Conservation (phyloP, 2,113 vertebrate genomes). For the Psilopogon haemacephalus region DNA sequence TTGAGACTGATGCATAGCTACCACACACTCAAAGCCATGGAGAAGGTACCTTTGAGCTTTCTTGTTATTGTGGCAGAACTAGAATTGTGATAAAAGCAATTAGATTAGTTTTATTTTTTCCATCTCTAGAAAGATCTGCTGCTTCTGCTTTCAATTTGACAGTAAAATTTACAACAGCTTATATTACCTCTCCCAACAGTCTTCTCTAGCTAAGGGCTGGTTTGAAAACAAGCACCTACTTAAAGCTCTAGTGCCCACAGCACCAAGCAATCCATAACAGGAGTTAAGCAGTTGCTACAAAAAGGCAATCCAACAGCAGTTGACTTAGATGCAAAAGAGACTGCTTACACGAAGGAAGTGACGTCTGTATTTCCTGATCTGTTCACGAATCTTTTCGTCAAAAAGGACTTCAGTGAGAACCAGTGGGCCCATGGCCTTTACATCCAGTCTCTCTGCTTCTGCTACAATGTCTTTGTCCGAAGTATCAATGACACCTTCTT, state of each 20-base stretch:
- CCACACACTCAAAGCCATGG: slow-evolving; percentile 94
- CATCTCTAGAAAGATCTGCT: neutral
- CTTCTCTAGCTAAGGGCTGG: neutral
- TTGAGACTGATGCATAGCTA: slow-evolving; percentile 92
- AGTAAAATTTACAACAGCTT: neutral
- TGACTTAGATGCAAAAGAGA: fast-evolving
- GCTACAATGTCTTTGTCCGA: slow-evolving; percentile 95
- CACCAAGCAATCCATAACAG: neutral
- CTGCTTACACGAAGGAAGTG: slow-evolving; percentile 91
- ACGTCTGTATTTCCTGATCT: slow-evolving; percentile 95
- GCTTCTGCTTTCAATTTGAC: neutral
- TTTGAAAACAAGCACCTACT: neutral
- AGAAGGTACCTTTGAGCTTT: slow-evolving; percentile 96
- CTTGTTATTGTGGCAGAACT: slow-evolving; percentile 99
- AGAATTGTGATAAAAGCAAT: neutral
- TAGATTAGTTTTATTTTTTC: neutral
- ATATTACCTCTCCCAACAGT: neutral
- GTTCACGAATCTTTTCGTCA: slow-evolving; percentile 92
- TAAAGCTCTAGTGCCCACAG: neutral
- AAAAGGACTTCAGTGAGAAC: slow-evolving; percentile 98
- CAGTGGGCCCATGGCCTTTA: slow-evolving; percentile 95
- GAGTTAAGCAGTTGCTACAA: fast-evolving
- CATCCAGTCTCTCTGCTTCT: slow-evolving; percentile 96
- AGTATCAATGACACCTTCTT: slow-evolving; percentile 85
- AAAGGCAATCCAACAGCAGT: fast-evolving